A percentile compares a stretch with the other conserved stretches of the same genome.
These are phyloP conservation scores for Agrypnia vestita DNA, from an alignment of 1,140 invertebrate species.

Conservation along the genomic window DNA sequence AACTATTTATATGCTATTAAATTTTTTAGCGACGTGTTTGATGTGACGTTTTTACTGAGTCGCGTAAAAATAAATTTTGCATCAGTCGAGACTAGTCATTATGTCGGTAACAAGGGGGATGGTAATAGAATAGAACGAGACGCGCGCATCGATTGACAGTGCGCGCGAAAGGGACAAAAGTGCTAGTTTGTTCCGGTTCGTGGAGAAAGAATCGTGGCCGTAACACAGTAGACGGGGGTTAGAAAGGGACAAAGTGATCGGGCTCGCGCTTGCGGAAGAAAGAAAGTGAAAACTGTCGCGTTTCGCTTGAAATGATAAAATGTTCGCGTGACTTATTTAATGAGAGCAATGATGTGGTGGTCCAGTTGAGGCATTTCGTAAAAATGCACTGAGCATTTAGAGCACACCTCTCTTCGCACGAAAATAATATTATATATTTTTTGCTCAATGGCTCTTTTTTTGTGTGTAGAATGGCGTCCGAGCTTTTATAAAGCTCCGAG, in stretches of 20 bases:
- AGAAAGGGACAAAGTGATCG: background rate
- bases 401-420: background rate
- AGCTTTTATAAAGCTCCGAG: background rate
- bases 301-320: conserved; percentile 16
- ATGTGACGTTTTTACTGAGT: background rate
- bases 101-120: conserved; percentile 26
- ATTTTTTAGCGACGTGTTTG: background rate
- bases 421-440: background rate
- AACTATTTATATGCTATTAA: conserved; percentile 2
- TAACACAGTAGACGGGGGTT: conserved; percentile 35
- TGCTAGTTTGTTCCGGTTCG: conserved; percentile 33
- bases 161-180: conserved; percentile 3
- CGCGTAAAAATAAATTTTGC: background rate
- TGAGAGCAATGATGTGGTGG: background rate
- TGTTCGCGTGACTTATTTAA: background rate
- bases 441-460: background rate
- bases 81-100: conserved; percentile 18
- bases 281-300: conserved; percentile 8
- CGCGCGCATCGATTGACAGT: background rate
- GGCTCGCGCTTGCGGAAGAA: background rate
- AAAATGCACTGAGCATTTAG: background rate
- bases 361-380: background rate
- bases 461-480: background rate
- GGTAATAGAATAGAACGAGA: conserved; percentile 33
- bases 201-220: conserved; percentile 40